A percentile compares a stretch with the other conserved stretches of the same genome.
Conservation (phyloP, 2,113 vertebrate species). For the Mystacornis crossleyi region DNA sequence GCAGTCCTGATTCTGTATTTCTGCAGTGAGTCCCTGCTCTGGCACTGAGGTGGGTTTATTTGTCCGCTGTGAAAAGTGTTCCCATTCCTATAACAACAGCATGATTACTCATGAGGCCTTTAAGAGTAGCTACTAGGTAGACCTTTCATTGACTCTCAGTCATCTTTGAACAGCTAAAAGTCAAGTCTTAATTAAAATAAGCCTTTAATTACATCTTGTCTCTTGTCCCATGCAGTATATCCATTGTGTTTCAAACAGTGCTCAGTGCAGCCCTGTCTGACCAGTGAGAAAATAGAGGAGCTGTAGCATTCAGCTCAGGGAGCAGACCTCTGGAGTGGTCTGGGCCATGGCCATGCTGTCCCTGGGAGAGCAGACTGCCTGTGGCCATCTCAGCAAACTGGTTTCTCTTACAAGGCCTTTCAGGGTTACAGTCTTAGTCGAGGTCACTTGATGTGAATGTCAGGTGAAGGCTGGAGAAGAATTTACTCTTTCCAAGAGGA, state of each 20-base stretch:
- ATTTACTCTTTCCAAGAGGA: not conserved
- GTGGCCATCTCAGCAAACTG: not conserved
- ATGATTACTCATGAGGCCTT: not conserved
- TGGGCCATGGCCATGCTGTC: not conserved
- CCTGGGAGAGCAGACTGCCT: not conserved
- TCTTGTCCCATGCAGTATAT: not conserved
- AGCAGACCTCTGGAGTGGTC: not conserved
- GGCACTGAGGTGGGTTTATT: not conserved
- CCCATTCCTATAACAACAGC: not conserved
- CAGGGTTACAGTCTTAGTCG: not conserved
- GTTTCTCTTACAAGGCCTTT: not conserved
- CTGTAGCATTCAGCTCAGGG: not conserved
- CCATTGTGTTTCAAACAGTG: not conserved
- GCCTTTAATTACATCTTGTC: not conserved
- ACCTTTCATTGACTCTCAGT: not conserved
- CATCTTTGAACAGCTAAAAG: not conserved
- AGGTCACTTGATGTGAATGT: not conserved
- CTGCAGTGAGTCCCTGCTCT: not conserved
- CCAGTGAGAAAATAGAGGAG: not conserved
- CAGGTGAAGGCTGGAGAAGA: not conserved
- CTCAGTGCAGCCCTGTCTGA: not conserved
- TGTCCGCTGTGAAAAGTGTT: not conserved
- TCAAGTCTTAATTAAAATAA: slow-evolving; percentile 10
- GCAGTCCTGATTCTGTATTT: not conserved
- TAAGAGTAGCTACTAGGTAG: not conserved